phyloP scores from a whole-genome alignment of 2,113 vertebrate genomes.

The Pogonocichla stellata region DNA sequence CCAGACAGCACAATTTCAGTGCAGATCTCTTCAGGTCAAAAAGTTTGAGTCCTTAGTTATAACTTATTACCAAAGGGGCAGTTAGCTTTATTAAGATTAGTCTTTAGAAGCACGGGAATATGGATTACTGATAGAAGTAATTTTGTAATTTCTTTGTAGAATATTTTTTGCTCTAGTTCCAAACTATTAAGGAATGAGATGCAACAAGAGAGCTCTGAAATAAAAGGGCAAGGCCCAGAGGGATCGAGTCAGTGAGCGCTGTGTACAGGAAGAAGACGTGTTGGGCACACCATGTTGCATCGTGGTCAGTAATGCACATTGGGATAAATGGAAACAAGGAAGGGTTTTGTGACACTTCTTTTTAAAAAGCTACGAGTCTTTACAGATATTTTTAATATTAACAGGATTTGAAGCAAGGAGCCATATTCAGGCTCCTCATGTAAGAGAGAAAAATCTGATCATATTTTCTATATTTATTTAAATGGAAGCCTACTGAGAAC shows the following conservation, averaged over 20 bases:
- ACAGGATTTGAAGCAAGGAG: not conserved
- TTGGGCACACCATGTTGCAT: not conserved
- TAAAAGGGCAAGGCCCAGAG: not conserved
- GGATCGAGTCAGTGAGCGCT: not conserved
- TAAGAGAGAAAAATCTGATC: not conserved
- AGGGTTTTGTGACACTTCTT: not conserved
- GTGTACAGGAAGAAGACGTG: not conserved
- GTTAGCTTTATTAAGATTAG: not conserved
- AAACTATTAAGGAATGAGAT: not conserved
- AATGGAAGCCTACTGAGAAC: not conserved
- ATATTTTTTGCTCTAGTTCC: not conserved
- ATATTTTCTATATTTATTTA: not conserved
- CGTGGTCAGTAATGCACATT: not conserved
- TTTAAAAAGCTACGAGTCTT: not conserved
- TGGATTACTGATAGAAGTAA: not conserved
- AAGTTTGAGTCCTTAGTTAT: not conserved
- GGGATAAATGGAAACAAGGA: not conserved
- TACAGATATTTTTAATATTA: not conserved
- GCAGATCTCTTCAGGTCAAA: not conserved
- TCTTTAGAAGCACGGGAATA: rapidly evolving
- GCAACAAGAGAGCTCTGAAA: not conserved
- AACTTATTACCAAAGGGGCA: not conserved
- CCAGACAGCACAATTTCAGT: not conserved
- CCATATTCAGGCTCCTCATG: not conserved
- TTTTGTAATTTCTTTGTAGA: not conserved